Base-by-base conservation (phyloP, 2,113 vertebrate genomes). In the Crocuta crocuta region DNA sequence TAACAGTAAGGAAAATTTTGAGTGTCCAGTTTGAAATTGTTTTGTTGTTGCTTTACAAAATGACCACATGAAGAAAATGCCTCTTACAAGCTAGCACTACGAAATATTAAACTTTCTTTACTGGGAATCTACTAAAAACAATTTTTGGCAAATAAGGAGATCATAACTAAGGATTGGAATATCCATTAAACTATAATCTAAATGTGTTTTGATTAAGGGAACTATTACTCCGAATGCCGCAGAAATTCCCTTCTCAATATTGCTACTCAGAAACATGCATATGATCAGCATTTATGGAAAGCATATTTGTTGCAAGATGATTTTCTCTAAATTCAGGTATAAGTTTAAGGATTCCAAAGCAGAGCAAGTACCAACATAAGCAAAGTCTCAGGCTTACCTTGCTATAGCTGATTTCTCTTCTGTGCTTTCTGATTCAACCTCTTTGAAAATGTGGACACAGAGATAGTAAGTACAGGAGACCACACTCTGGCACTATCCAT, bases 231-330 rank as follows among this genome's bases (percentile, higher is more conserved):
- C 58, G 5, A 35, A 13, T 7, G 11, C 7, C 45, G 21, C 31
- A 66, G 6, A 87, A n/a, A 76, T 10, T 39, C 43, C 45, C 15
- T 84, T 70, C 15, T 70, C 58, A 70, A 0, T 21, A 0, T 11
- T 4, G 0, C 4, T 31, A 33, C 73, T 82, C 5, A 76, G 39
- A 33, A 19, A 35, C 31, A 3, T 0, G 3, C 1, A 33, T 2
- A 39, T 35, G 26, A 74, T 31, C 9, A 68, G 26, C 19, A 48
- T 13, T 65, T 71, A 12, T 63, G 8, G 39, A 89, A 71, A 70
- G 9, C 1, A 17, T 28, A 26, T 58, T 66, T 66, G 5, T 45
- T 89, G 10, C 43, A 80, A 82, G 39, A 79, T 11, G 7, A 55
- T 45, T 45, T 85, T 35, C 1, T 39, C n/a, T 7, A 82, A 95